A percentile compares a stretch with the other conserved stretches of the same genome.
These are phyloP conservation scores for Heliconius nattereri DNA, from an alignment of 1,140 invertebrate species.

Conservation along the genomic window DNA sequence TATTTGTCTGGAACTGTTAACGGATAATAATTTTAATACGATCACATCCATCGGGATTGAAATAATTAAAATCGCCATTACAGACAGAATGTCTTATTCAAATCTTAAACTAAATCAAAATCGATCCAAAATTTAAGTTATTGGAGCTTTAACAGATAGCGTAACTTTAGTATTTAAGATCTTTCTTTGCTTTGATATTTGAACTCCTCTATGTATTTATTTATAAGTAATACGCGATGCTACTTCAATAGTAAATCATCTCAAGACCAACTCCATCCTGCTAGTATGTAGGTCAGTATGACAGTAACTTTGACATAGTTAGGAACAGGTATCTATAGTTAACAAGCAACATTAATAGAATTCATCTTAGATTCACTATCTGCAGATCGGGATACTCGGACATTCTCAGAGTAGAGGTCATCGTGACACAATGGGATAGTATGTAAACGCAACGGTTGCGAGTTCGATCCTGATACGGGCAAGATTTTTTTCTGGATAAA, in stretches of 20 bases:
- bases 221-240: not conserved
- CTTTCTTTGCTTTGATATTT: not conserved
- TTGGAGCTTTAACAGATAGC: not conserved
- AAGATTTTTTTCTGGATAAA: too few relatives aligned
- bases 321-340: constrained; percentile 1
- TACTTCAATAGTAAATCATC: not conserved
- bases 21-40: too few relatives aligned
- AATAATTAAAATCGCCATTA: too few relatives aligned
- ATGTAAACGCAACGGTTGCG: too few relatives aligned
- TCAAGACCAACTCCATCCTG: constrained; percentile 7
- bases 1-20: too few relatives aligned
- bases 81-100: too few relatives aligned
- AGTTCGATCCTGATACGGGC: too few relatives aligned
- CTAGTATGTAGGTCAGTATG: not conserved
- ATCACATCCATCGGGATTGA: too few relatives aligned
- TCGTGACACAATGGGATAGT: not conserved
- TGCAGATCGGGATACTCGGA: not conserved
- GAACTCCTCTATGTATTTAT: not conserved
- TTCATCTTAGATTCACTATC: not conserved
- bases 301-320: constrained; percentile 11
- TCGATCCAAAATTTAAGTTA: not conserved
- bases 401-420: not conserved
- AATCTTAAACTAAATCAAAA: too few relatives aligned
- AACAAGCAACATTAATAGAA: not conserved
- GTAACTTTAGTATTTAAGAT: not conserved